Base-by-base conservation (phyloP, 2,888 invertebrate genomes). In the Palloptera scutellata region DNA sequence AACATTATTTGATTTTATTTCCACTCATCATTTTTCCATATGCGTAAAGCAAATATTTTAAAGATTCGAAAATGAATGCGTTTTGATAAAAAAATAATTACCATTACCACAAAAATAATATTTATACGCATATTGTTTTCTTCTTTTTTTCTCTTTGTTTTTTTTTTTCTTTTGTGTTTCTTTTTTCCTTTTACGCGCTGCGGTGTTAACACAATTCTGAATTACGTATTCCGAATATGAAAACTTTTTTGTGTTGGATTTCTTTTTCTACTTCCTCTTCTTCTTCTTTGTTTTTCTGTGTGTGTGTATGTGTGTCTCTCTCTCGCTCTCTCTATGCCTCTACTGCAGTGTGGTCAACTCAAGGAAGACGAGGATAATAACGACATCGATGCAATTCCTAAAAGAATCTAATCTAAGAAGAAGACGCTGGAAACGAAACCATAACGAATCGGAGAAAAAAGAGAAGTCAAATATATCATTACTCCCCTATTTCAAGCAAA, bases 291-390 rank as follows among this genome's bases (percentile, higher is more conserved):
- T 42, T 41, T 20, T 52, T 41, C 58, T 61, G 61, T 53, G 57
- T 42, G 41, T 66, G 66, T 60, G 52, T 63, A 53, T 54, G 17
- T 61, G 61, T 51, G 52, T 51, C n/a, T n/a, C n/a, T n/a, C n/a
- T 5, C 42, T 30, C 30, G 45, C 30, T 52, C 41, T 13, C 53
- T 61, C 12, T 59, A 15, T 52, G 17, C 12, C 19, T 62, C 41
- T 45, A 59, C 52, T 42, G 63, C 81, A 83, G 77, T 82, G 81
- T 72, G 81, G 81, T 72, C 79, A 78, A 74, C 82, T 79, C 68
- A 83, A 84, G 81, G 83, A 83, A 71, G 83, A 83, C 72, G 84
- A 83, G 74, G 81, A 79, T 73, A 81, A 81, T 73, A 78, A 79
- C 67, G 78, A 57, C 57, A 57, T 51, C 64, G 48, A 43, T 48